Conservation (phyloP, 1,140 invertebrate species). For the Papilio machaon region DNA sequence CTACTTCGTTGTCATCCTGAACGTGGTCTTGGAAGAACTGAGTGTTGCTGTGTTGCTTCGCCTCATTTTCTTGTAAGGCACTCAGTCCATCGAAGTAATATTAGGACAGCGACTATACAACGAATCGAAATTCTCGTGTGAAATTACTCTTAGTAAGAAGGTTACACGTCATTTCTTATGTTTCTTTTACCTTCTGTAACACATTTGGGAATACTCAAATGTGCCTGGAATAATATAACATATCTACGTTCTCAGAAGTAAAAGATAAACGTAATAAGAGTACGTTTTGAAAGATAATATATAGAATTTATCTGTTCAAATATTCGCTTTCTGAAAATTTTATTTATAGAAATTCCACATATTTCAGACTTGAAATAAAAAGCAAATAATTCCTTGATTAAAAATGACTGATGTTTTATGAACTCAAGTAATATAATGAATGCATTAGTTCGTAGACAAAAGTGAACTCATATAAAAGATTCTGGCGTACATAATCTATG, state of each 20-base stretch:
- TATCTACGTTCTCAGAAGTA: background rate
- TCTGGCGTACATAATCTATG: background rate
- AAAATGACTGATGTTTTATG: background rate
- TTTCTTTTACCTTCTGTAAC: background rate
- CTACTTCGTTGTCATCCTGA: too few species aligned
- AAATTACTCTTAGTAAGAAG: background rate
- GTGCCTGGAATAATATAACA: background rate
- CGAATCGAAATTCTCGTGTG: background rate
- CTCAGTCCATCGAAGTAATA: too few species aligned
- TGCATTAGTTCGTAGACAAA: background rate
- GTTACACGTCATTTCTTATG: conserved; percentile 1
- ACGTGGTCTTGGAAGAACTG: too few species aligned
- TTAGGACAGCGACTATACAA: too few species aligned
- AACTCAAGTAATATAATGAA: background rate
- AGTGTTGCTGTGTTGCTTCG: too few species aligned
- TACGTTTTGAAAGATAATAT: background rate
- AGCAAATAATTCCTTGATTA: too few species aligned
- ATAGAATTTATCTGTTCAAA: background rate
- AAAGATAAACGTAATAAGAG: background rate
- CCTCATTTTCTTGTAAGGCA: too few species aligned
- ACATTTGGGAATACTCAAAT: background rate
- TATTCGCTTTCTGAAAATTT: background rate
- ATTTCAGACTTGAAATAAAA: too few species aligned
- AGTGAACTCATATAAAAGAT: background rate
- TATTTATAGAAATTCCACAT: background rate